phyloP scores from a whole-genome alignment of 2,888 invertebrate genomes.

The Noctua comes region DNA sequence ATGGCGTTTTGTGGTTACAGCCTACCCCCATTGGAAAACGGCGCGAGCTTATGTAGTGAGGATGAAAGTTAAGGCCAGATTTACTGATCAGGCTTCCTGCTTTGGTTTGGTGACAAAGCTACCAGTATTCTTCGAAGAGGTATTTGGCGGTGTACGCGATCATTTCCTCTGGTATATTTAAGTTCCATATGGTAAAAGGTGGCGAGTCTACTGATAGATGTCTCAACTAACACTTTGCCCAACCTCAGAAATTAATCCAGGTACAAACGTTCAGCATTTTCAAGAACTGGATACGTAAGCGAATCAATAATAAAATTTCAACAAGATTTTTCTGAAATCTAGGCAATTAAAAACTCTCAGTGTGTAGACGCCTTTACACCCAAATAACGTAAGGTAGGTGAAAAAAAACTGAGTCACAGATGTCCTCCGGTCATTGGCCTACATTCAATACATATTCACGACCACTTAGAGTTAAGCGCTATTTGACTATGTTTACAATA shows the following conservation, averaged over 20 bases:
- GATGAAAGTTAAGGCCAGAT: not conserved
- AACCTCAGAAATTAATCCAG: no score
- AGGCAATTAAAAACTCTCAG: not conserved
- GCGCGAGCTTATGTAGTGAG: no score
- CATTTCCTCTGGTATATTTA: no score
- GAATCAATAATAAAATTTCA: not conserved
- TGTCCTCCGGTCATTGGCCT: slow-evolving; percentile 53
- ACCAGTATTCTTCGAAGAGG: no score
- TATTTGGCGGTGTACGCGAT: no score
- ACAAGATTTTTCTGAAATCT: no score
- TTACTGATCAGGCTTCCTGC: not conserved
- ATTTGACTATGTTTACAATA: slow-evolving; percentile 23
- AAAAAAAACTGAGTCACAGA: slow-evolving; percentile 52
- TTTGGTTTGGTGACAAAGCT: no score
- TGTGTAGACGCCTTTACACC: slow-evolving; percentile 32
- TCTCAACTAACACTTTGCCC: no score
- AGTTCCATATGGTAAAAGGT: no score
- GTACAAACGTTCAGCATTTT: not conserved
- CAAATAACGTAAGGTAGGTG: slow-evolving; percentile 18
- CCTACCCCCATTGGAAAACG: no score
- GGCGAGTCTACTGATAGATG: no score
- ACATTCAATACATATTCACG: slow-evolving; percentile 45
- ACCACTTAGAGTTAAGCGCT: not conserved
- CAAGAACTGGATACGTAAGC: not conserved
- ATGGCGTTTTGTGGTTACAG: no score